Base-by-base conservation (phyloP, 2,888 invertebrate species). In the Ichneumoninae sp. region DNA sequence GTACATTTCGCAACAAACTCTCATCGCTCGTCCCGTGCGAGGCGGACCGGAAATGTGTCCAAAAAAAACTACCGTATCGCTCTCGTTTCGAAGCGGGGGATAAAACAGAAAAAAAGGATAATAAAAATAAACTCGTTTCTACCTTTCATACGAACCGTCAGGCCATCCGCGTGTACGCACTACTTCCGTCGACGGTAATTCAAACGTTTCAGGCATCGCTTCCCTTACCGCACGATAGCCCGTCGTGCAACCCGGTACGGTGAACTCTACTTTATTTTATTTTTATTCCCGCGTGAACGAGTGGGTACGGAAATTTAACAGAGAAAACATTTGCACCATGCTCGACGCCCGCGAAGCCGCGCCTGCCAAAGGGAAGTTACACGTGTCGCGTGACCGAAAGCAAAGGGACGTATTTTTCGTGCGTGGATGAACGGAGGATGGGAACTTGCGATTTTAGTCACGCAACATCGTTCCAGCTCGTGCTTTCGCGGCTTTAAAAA, bases 141-240 rank as follows among this genome's bases (percentile, higher is more conserved):
- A 33, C 30, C 33, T n/a, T 16, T 6, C 44, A 62, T 62, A 13
- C 62, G 7, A 13, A 33, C 6, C 30, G 60, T 33, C 62, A 3
- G 44, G 30, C 26, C 33, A 16, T 74, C 62, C 44, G 30, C 30
- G 33, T 47, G 57, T 57, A 62, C 47, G 74, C 62, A 33, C 62
- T 33, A 33, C 62, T 50, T 47, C 10, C 5, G 62, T 30, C 30
- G 62, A 33, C 47, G 33, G 62, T 74, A 50, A 47, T 47, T 30
- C 74, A 50, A 74, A 74, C 74, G n/a, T 62, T 74, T 74, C 74
- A 74, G 47, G 60, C 33, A 36, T 74, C 74, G 74, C 26, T 62
- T 47, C 62, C 62, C 33, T 62, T 19, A 47, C 47, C 62, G 62
- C 47, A 62, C 47, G 62, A 62, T 62, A 22, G 74, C 44, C 62